phyloP scores from a whole-genome alignment of 2,797 vertebrate genomes.

The Acanthopagrus latus region DNA sequence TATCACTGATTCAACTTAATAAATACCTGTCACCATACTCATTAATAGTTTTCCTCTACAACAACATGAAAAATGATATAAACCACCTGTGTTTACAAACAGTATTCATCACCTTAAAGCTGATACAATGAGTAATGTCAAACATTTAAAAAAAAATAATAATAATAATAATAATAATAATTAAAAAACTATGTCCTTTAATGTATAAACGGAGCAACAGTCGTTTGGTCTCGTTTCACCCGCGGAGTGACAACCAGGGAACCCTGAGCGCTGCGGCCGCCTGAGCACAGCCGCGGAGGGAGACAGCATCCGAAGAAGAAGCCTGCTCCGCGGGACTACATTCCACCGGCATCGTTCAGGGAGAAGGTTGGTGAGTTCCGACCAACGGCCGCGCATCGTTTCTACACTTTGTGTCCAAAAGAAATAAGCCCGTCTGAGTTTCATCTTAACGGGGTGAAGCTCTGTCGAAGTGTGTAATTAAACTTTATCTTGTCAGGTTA shows the following conservation, averaged over 20 bases:
- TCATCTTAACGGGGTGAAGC: slow-evolving; percentile 16
- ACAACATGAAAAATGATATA: too few species aligned
- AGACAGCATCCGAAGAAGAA: slow-evolving; percentile 67
- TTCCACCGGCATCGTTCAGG: slow-evolving; percentile 69
- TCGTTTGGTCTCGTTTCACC: slow-evolving; percentile 17
- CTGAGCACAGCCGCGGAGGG: slow-evolving; percentile 74
- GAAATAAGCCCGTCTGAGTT: slow-evolving; percentile 24
- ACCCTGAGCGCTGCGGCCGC: slow-evolving; percentile 50
- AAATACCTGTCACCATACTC: not conserved
- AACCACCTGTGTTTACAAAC: too few species aligned
- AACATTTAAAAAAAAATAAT: too few species aligned
- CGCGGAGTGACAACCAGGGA: slow-evolving; percentile 62
- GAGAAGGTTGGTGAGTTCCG: slow-evolving; percentile 43
- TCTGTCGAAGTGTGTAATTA: slow-evolving; percentile 38
- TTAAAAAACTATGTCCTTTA: too few species aligned
- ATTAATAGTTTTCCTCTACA: not conserved
- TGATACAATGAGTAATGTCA: too few species aligned
- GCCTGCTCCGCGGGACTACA: slow-evolving; percentile 62
- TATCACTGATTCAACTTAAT: too few species aligned
- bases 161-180: too few species aligned
- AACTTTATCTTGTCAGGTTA: slow-evolving; percentile 38
- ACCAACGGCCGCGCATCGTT: slow-evolving; percentile 23
- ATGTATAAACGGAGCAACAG: not conserved
- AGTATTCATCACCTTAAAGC: too few species aligned
- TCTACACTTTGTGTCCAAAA: slow-evolving; percentile 31